phyloP scores from a whole-genome alignment of 2,888 invertebrate species.

The Drosophila koepferae region DNA sequence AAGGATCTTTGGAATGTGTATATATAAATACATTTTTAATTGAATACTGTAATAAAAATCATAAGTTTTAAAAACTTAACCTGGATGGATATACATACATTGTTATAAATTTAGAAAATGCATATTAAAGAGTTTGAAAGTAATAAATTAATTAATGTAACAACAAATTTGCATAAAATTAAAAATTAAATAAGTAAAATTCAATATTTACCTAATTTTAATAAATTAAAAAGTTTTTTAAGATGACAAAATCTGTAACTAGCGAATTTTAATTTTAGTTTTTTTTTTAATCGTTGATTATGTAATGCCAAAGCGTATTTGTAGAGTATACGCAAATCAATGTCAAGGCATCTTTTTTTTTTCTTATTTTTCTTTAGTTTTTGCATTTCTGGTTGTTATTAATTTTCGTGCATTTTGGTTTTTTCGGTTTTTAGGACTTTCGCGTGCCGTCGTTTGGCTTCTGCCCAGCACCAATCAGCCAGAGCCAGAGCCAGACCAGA shows the following conservation, averaged over 20 bases:
- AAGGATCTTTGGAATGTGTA: neutral
- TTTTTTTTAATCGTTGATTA: neutral
- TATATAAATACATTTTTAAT: no score
- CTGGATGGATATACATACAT: no score
- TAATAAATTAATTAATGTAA: no score
- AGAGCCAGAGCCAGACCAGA: constrained; percentile 61
- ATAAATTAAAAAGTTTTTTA: no score
- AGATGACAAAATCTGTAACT: no score
- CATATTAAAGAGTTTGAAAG: no score
- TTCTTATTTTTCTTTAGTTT: constrained; percentile 6
- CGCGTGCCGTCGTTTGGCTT: constrained; percentile 77
- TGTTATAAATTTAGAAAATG: no score
- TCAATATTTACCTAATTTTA: no score
- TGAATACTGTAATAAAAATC: no score
- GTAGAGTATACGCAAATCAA: constrained; percentile 27
- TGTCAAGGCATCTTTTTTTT: neutral
- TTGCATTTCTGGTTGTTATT: constrained; percentile 65
- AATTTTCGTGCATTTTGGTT: constrained; percentile 70
- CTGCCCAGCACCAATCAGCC: constrained; percentile 62
- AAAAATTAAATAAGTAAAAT: no score
- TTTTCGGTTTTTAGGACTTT: constrained; percentile 78
- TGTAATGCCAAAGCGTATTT: neutral
- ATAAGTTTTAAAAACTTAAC: no score
- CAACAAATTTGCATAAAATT: no score
- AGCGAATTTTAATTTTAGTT: neutral